These are phyloP conservation scores for Sphenopsis melanotis DNA, from an alignment of 2,797 vertebrate species.

Conservation along the genomic window DNA sequence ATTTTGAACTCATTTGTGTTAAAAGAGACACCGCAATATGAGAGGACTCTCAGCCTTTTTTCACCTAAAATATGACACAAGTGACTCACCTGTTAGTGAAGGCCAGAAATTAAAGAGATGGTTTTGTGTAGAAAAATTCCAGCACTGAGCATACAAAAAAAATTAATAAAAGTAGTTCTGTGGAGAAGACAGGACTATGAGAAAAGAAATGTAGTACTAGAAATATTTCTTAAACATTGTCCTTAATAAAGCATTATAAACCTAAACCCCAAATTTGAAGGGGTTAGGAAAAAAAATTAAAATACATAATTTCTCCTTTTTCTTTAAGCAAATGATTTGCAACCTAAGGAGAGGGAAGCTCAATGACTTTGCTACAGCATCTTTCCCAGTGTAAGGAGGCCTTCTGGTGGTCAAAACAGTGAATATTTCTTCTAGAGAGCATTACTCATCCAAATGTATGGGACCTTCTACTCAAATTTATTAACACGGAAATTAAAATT, in stretches of 20 bases:
- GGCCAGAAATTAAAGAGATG: neutral
- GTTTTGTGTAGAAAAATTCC: neutral
- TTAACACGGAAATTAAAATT: neutral
- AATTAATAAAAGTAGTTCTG: neutral
- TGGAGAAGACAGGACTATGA: neutral
- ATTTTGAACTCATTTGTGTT: neutral
- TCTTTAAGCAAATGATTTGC: neutral
- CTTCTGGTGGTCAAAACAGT: constrained; percentile 43
- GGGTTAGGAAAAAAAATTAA: neutral
- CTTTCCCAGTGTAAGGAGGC: constrained; percentile 34
- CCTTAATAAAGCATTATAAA: neutral
- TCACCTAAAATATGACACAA: neutral
- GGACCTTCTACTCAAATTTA: neutral
- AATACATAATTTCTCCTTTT: neutral
- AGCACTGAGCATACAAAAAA: neutral
- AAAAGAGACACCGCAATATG: neutral
- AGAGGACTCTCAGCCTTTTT: neutral
- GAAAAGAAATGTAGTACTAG: neutral
- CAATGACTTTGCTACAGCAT: neutral
- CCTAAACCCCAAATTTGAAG: neutral
- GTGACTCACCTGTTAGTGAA: neutral
- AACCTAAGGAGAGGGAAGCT: neutral
- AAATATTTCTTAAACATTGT: neutral
- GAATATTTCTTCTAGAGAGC: neutral
- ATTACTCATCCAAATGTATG: neutral